These are phyloP conservation scores for Anaspis maculata DNA, from an alignment of 2,888 invertebrate species.

Conservation along the genomic window DNA sequence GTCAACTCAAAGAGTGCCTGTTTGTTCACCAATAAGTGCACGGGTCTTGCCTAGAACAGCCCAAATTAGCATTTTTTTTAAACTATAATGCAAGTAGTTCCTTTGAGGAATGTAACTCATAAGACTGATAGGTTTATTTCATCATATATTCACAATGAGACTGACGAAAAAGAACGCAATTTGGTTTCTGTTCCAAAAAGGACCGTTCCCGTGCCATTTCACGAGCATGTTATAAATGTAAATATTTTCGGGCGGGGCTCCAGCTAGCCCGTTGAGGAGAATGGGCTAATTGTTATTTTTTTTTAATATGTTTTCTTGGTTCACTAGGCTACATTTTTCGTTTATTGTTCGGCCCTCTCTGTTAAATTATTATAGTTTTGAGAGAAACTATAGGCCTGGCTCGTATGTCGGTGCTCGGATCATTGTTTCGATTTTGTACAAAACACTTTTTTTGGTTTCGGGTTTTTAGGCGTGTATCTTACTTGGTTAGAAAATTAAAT, in stretches of 20 bases:
- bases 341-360: slow-evolving; percentile 24
- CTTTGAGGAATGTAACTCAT: slow-evolving; percentile 37
- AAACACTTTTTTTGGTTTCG: slow-evolving; percentile 26
- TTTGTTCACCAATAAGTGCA: too few species aligned
- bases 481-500: slow-evolving; percentile 16
- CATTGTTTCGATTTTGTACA: slow-evolving; percentile 24
- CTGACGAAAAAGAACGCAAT: slow-evolving; percentile 13
- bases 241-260: too few species aligned
- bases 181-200: slow-evolving; percentile 24
- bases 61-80: too few species aligned
- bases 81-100: slow-evolving; percentile 41
- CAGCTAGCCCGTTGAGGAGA: too few species aligned
- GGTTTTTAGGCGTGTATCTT: slow-evolving; percentile 32
- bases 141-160: slow-evolving; percentile 22
- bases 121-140: slow-evolving; percentile 40
- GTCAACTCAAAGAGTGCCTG: slow-evolving; percentile 39
- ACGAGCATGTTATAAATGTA: too few species aligned
- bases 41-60: too few species aligned
- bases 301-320: slow-evolving; percentile 14
- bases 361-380: slow-evolving; percentile 15
- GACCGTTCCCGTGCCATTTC: too few species aligned
- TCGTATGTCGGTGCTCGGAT: too few species aligned
- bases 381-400: not conserved
- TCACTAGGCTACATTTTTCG: slow-evolving; percentile 4
- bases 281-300: too few species aligned